Conservation (phyloP, 2,113 vertebrate genomes). For the Phasianus colchicus region DNA sequence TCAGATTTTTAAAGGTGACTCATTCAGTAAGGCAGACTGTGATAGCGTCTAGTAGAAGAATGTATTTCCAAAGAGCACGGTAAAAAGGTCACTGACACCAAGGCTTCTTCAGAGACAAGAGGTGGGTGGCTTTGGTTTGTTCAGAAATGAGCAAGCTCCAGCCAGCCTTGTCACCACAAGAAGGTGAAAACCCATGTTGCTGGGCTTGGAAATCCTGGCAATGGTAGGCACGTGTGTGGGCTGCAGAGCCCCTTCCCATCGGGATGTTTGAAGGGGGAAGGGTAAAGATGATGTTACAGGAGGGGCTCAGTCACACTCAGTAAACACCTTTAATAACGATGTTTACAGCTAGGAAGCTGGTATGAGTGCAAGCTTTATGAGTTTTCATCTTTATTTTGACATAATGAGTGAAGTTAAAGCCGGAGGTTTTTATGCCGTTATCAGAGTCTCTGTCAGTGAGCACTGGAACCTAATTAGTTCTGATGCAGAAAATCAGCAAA, state of each 20-base stretch:
- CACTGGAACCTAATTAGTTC: constrained; percentile 82
- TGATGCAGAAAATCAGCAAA: constrained; percentile 82
- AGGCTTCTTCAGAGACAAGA: neutral
- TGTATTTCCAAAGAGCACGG: constrained; percentile 53
- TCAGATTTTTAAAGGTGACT: constrained; percentile 72
- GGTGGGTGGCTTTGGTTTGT: neutral
- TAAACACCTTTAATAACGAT: constrained; percentile 7
- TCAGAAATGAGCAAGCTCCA: fast-evolving
- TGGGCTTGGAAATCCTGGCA: neutral
- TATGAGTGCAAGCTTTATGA: constrained; percentile 33
- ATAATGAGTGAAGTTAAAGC: constrained; percentile 64
- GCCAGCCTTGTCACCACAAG: neutral
- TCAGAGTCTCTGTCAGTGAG: constrained; percentile 72
- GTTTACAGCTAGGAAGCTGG: constrained; percentile 19
- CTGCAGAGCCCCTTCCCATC: neutral
- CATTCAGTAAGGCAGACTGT: constrained; percentile 62
- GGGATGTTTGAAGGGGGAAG: neutral
- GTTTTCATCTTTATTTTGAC: constrained; percentile 65
- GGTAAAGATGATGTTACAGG: neutral
- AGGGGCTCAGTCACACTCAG: neutral
- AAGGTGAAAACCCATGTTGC: neutral
- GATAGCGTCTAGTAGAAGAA: constrained; percentile 15
- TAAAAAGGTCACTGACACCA: constrained; percentile 65
- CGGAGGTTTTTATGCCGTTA: constrained; percentile 67
- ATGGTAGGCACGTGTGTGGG: fast-evolving